Evolutionary conservation across 2,797 vertebrate genomes (phyloP).

Genomic region (Aplochiton taeniatus): DNA sequence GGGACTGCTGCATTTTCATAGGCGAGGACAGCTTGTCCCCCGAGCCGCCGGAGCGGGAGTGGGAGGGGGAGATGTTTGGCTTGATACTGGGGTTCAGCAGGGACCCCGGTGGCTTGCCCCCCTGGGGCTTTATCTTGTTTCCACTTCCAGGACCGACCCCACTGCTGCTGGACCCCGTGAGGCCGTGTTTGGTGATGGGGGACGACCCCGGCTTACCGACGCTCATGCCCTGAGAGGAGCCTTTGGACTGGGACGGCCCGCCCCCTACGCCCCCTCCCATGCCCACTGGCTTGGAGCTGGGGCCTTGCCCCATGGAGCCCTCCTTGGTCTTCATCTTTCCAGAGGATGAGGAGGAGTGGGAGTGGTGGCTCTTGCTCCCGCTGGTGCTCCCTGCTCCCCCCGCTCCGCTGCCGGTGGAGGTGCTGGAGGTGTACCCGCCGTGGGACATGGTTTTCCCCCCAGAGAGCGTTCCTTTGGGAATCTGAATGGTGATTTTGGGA

Average conservation of each 20-base stretch:
- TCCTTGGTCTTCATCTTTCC: conserved; percentile 96
- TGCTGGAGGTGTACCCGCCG: conserved; percentile 89
- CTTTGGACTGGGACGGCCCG: conserved; percentile 84
- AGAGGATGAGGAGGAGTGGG: conserved; percentile 92
- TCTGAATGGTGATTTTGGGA: conserved; percentile 98
- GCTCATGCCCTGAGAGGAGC: conserved; percentile 88
- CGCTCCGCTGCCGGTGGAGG: conserved; percentile 77
- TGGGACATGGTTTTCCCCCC: conserved; percentile 94
- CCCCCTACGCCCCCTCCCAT: conserved; percentile 74
- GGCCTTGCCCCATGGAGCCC: conserved; percentile 81
- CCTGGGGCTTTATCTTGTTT: conserved; percentile 92
- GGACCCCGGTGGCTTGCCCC: conserved; percentile 91
- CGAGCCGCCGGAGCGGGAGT: conserved; percentile 89
- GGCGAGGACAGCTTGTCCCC: conserved; percentile 94
- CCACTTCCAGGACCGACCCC: conserved; percentile 69
- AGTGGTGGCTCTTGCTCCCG: conserved; percentile 94
- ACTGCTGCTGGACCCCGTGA: conserved; percentile 83
- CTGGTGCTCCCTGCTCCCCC: conserved; percentile 65
- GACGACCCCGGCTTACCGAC: conserved; percentile 93
- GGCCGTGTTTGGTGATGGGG: conserved; percentile 93
- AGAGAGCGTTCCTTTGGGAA: conserved; percentile 92
- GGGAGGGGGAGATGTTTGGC: conserved; percentile 97
- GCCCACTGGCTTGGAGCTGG: conserved; percentile 85
- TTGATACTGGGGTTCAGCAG: conserved; percentile 96
- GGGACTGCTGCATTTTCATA: conserved; percentile 88